Evolutionary conservation across 30 jellyfish, hydroid and myxozoan species (phyloP).

Genomic region (Catostylus mosaicus): DNA sequence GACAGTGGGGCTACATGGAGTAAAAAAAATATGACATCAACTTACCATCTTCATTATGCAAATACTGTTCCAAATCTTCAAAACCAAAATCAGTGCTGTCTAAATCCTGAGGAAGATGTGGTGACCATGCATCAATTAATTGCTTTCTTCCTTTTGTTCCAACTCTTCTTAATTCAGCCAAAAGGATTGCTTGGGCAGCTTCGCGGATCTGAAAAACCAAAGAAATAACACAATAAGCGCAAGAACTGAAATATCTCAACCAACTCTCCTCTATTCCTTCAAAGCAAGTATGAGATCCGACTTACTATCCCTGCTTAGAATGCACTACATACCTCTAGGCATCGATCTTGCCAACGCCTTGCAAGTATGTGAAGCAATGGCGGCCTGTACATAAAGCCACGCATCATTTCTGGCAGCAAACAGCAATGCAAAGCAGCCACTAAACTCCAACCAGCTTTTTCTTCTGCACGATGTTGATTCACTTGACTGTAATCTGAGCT

Average conservation of each 20-base stretch:
- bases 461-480: conserved; percentile 78
- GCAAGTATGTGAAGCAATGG: conserved; percentile 94
- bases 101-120: conserved; percentile 90
- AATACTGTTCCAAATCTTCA: conserved; percentile 91
- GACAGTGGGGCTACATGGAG: no score
- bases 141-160: conserved; percentile 90
- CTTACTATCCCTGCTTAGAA: no score
- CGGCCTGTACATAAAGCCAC: conserved; percentile 90
- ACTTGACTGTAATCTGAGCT: conserved; percentile 15
- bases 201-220: conserved; percentile 83
- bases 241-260: no score
- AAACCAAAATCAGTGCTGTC: conserved; percentile 93
- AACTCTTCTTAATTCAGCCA: conserved; percentile 91
- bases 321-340: conserved; percentile 96
- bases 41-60: conserved; percentile 93
- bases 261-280: no score
- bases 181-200: conserved; percentile 94
- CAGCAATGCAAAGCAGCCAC: conserved; percentile 98
- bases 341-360: conserved; percentile 98
- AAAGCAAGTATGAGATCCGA: no score
- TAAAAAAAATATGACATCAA: no score
- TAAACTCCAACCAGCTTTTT: conserved; percentile 98
- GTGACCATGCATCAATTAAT: conserved; percentile 97
- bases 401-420: conserved; percentile 92
- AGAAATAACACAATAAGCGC: no score